phyloP scores from a whole-genome alignment of 2,113 vertebrate genomes.

The Notarius quadriscutis region DNA sequence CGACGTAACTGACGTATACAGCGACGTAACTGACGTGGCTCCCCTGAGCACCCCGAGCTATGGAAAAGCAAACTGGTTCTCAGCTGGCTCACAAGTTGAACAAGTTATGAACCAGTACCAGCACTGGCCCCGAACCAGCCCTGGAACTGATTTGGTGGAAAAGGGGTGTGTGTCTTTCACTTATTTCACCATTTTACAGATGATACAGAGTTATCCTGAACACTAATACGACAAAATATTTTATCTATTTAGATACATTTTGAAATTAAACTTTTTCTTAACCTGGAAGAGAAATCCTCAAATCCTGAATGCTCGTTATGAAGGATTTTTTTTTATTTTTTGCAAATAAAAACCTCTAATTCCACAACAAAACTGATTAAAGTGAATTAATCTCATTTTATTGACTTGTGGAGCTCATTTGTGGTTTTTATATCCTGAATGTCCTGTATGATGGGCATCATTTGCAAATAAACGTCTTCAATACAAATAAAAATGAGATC shows the following conservation, averaged over 20 bases:
- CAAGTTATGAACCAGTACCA: too few relatives aligned
- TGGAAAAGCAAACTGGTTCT: too few relatives aligned
- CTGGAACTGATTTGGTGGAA: too few relatives aligned
- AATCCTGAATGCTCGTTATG: not conserved
- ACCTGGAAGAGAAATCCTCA: not conserved
- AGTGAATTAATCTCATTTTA: not conserved
- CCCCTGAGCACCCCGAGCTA: too few relatives aligned
- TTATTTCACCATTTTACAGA: not conserved
- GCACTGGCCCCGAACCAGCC: too few relatives aligned
- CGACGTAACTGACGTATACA: too few relatives aligned
- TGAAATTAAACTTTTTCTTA: not conserved
- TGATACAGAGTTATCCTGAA: not conserved
- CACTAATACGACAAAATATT: not conserved
- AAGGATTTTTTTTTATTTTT: too few relatives aligned
- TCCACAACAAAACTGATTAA: not conserved
- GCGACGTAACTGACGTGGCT: too few relatives aligned
- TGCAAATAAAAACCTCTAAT: not conserved
- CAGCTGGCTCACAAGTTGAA: too few relatives aligned
- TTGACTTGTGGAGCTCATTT: not conserved
- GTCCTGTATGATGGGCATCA: not conserved
- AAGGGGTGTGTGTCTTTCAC: too few relatives aligned
- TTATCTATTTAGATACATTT: not conserved
- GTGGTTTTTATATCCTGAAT: not conserved
- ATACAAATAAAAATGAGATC: not conserved
- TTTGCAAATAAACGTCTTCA: not conserved